Base-by-base conservation (phyloP, 2,888 invertebrate species). In the Stratiomys singularior region DNA sequence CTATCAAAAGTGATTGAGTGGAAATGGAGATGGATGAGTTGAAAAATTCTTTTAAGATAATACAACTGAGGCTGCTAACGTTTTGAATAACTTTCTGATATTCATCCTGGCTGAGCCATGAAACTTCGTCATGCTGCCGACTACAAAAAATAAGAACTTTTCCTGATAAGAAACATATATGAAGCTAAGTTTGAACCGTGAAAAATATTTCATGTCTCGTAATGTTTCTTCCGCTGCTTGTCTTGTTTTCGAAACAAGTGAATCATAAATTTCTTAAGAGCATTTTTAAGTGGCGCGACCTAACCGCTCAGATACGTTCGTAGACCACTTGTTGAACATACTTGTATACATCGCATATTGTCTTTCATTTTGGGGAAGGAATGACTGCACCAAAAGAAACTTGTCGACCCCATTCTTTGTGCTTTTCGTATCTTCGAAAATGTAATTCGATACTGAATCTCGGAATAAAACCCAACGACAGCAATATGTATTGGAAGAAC, bases 341-440 rank as follows among this genome's bases (percentile, higher is more conserved):
- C 18, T 37, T 52, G 52, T 52, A n/a, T 23, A 60, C 13, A 60
- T 60, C 23, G 37, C 58, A 23, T 23, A 3, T 11, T 11, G 7
- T 23, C 58, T 21, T 60, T 11, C 25, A 4, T 4, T 60, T 25
- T 1, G 58, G 11, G 4, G 21, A 3, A 21, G 5, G 25, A 11
- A 9, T 25, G 58, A 60, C 4, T 60, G 25, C 58, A 13, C 4
- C n/a, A 60, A 60, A n/a, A n/a, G 25, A 21, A 60, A 5, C 4
- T 21, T 18, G 58, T 60, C 25, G 58, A 60, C 58, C 58, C 58
- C 58, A 60, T 60, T 60, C 52, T 60, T 60, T 60, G 23, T 25
- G 58, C 21, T 60, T 9, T 18, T 25, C 4, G n/a, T 60, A 60
- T 60, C 58, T 23, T 60, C 23, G 58, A 60, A 60, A 18, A 23